phyloP scores from a whole-genome alignment of 2,888 invertebrate genomes.

The Torymus auratus region DNA sequence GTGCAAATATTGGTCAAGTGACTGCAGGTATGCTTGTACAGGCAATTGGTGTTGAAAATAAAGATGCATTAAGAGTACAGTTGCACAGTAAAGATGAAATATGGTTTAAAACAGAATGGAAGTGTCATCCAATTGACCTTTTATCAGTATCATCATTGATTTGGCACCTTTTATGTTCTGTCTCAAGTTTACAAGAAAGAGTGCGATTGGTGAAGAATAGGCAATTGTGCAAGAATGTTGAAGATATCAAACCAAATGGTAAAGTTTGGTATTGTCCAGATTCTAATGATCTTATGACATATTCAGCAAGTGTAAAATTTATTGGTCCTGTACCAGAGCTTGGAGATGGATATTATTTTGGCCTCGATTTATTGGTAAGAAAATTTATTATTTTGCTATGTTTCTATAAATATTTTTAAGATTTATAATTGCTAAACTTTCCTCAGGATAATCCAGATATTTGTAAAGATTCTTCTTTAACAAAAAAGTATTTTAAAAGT shows the following conservation, averaged over 20 bases:
- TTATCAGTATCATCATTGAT: slow-evolving; percentile 69
- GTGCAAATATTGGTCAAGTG: slow-evolving; percentile 37
- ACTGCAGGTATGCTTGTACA: slow-evolving; percentile 75
- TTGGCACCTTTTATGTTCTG: slow-evolving; percentile 79
- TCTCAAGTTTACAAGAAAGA: slow-evolving; percentile 77
- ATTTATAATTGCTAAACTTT: background rate
- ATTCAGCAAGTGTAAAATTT: slow-evolving; percentile 77
- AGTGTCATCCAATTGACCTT: slow-evolving; percentile 68
- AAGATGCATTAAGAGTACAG: slow-evolving; percentile 65
- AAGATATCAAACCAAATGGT: slow-evolving; percentile 64
- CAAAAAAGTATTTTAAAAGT: slow-evolving; percentile 63
- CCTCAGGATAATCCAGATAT: slow-evolving; percentile 62
- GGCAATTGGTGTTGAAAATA: slow-evolving; percentile 64
- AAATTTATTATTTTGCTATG: slow-evolving; percentile 40
- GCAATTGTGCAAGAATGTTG: slow-evolving; percentile 76
- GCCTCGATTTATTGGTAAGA: slow-evolving; percentile 80
- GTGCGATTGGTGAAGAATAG: slow-evolving; percentile 77
- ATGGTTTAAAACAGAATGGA: slow-evolving; percentile 72
- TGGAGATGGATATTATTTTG: slow-evolving; percentile 79
- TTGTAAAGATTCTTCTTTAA: slow-evolving; percentile 59
- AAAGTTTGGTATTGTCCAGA: slow-evolving; percentile 67
- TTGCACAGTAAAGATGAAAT: slow-evolving; percentile 62
- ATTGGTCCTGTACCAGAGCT: slow-evolving; percentile 79
- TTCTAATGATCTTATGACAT: slow-evolving; percentile 50
- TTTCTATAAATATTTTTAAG: slow-evolving; percentile 15